Percentiles rank a stretch among this genome's conserved stretches.
These are phyloP conservation scores for Zaprionus camerounensis DNA, from an alignment of 1,140 invertebrate species.

Conservation along the genomic window DNA sequence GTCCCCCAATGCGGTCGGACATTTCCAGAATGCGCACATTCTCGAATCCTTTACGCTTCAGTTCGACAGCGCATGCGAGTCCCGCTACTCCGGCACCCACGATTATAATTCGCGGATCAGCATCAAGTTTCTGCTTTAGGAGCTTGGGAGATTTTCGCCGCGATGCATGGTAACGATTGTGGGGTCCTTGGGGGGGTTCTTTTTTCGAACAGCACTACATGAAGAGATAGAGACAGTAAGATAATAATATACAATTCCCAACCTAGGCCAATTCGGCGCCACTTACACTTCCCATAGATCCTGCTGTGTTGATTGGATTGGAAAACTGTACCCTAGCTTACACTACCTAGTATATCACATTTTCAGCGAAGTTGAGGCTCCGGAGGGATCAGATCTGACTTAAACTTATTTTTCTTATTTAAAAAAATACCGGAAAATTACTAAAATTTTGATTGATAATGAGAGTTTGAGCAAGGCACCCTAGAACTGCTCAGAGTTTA, in stretches of 20 bases:
- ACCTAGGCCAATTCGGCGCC: too few relatives aligned
- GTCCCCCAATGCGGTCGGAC: conserved; percentile 88
- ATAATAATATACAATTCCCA: too few relatives aligned
- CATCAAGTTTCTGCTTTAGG: background rate
- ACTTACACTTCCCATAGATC: conserved; percentile 44
- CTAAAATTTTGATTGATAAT: background rate
- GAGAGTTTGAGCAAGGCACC: background rate
- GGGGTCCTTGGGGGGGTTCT: background rate
- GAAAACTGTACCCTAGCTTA: background rate
- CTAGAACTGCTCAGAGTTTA: too few relatives aligned
- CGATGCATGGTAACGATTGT: conserved; percentile 30
- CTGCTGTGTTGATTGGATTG: background rate
- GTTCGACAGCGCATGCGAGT: conserved; percentile 85
- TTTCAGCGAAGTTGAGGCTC: background rate
- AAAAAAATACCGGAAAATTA: too few relatives aligned
- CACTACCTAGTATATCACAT: background rate
- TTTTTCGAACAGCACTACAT: conserved; percentile 29
- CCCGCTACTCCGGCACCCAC: conserved; percentile 87
- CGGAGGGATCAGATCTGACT: background rate
- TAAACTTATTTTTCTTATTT: too few relatives aligned
- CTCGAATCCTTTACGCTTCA: conserved; percentile 80
- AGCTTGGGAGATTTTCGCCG: conserved; percentile 12
- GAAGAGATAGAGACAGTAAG: background rate
- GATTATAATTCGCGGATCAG: conserved; percentile 83
- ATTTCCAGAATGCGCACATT: conserved; percentile 88